phyloP scores from a whole-genome alignment of 1,140 invertebrate genomes.

The Periplaneta americana region DNA sequence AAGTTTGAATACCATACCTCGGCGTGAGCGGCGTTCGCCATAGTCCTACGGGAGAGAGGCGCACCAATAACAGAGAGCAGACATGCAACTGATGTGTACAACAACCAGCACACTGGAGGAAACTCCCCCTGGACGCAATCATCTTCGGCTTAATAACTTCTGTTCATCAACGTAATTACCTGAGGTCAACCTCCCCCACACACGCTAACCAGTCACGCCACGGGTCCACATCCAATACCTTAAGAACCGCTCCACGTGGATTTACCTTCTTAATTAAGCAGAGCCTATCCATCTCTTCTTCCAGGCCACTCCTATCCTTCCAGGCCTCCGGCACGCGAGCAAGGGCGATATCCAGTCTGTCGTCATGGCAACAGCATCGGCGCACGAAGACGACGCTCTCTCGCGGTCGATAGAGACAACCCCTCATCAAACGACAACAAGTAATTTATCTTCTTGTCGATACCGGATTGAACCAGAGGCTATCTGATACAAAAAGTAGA shows the following conservation, averaged over 20 bases:
- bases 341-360: not conserved
- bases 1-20: too few relatives aligned
- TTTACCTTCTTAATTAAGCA: not conserved
- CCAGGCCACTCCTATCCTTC: not conserved
- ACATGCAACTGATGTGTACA: not conserved
- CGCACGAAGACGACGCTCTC: not conserved
- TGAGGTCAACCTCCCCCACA: not conserved
- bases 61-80: too few relatives aligned
- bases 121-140: not conserved
- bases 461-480: not conserved
- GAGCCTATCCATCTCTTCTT: not conserved
- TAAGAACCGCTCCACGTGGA: not conserved
- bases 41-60: too few relatives aligned
- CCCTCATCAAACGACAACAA: not conserved
- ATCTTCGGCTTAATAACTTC: not conserved
- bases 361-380: not conserved
- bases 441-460: not conserved
- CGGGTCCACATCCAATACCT: too few relatives aligned
- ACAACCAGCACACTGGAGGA: not conserved
- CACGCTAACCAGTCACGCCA: too few relatives aligned
- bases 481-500: not conserved
- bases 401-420: not conserved
- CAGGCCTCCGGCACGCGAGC: not conserved
- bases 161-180: not conserved
- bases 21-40: too few relatives aligned